phyloP scores from a whole-genome alignment of 2,888 invertebrate species.

The Pogonocherus hispidulus region DNA sequence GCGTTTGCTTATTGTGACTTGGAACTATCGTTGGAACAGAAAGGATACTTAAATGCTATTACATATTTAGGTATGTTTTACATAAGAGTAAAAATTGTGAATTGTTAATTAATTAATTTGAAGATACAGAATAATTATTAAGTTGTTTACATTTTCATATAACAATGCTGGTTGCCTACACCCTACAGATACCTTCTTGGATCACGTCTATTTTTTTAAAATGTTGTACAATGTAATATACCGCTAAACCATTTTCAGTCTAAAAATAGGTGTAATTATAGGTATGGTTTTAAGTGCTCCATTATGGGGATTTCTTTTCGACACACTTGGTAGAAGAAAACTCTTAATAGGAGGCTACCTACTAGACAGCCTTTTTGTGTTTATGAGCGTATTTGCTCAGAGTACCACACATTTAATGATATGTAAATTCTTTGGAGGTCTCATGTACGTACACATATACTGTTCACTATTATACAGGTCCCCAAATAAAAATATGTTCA shows the following conservation, averaged over 20 bases:
- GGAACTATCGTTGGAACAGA: slow-evolving; percentile 75
- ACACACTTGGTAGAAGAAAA: slow-evolving; percentile 78
- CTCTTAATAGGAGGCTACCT: slow-evolving; percentile 78
- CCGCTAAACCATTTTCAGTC: no score
- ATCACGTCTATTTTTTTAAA: no score
- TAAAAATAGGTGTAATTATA: no score
- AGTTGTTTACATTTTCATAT: no score
- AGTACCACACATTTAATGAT: slow-evolving; percentile 76
- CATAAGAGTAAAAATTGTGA: neutral
- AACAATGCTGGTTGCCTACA: no score
- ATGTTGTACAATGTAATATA: no score
- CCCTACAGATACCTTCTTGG: no score
- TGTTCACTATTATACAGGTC: no score
- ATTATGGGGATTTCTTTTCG: slow-evolving; percentile 83
- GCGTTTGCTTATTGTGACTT: slow-evolving; percentile 83
- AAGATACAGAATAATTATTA: no score
- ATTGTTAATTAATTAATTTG: no score
- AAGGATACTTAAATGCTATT: slow-evolving; percentile 79
- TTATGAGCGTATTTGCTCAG: slow-evolving; percentile 76
- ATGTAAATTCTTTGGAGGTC: slow-evolving; percentile 73
- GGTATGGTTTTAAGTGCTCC: slow-evolving; percentile 80
- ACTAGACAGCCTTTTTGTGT: slow-evolving; percentile 74
- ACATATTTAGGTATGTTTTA: slow-evolving; percentile 78
- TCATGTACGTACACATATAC: slow-evolving; percentile 50
- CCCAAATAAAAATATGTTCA: no score